Evolutionary conservation across 2,888 invertebrate genomes (phyloP).

Genomic region (Odontothrips loti): DNA sequence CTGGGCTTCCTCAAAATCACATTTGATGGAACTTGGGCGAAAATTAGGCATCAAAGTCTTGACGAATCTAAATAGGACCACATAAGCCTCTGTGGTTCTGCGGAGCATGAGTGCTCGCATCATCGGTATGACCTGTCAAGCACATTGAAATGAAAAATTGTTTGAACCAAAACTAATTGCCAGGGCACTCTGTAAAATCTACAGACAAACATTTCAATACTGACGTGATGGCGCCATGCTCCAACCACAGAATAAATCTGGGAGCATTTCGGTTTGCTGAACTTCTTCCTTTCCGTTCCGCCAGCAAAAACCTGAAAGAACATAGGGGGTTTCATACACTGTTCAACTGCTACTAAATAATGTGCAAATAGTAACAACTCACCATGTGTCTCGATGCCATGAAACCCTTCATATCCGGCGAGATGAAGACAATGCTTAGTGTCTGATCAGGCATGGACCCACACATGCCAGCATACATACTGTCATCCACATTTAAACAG

Average conservation of each 20-base stretch:
- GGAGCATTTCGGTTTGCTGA: neutral
- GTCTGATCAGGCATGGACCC: neutral
- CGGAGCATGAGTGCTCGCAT: neutral
- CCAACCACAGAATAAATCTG: neutral
- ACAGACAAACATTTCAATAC: neutral
- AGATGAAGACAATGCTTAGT: neutral
- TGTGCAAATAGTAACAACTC: no score
- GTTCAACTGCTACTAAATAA: neutral
- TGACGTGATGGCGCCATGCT: neutral
- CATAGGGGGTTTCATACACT: neutral
- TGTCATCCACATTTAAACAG: neutral
- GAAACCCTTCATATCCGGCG: neutral
- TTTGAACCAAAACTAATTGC: neutral
- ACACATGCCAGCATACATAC: neutral
- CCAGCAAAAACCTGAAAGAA: neutral
- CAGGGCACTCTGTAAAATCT: neutral
- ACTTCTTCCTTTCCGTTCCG: neutral
- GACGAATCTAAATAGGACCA: neutral
- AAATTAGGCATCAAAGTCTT: neutral
- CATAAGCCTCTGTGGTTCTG: neutral
- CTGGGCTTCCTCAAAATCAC: conserved; percentile 1
- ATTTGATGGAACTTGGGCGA: neutral
- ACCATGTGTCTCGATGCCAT: neutral
- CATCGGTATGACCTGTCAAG: neutral
- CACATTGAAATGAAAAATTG: neutral